Base-by-base conservation (phyloP, 2,888 invertebrate species). In the Drosophila yooni region DNA sequence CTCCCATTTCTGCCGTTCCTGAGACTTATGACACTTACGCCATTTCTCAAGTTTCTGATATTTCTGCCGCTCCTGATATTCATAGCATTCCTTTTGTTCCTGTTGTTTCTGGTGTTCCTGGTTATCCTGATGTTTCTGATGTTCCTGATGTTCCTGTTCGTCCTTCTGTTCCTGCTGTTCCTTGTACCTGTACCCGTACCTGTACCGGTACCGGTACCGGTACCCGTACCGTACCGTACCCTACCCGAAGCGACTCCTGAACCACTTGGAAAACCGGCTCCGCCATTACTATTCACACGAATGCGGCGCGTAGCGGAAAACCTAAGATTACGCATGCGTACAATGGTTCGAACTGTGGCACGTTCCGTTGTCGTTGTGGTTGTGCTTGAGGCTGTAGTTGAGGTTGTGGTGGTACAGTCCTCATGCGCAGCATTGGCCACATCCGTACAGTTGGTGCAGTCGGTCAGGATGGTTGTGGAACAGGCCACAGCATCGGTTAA, bases 401-500 rank as follows among this genome's bases (percentile, higher is more conserved):
- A 21, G 21, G 53, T 60, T 8, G 76, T 58, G 25, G 76, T 62
- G 34, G 70, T 67, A 34, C 75, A 75, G 40, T 75, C 75, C 2
- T 0, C 59, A 27, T 66, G 5, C 0, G 29, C 3, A 0, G 11
- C 50, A 51, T 76, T 76, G 0, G 13, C 25, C 1, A 27, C 29
- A 48, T 62, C 52, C 5, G 57, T 11, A 18, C 75, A 75, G 29
- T 75, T 61, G n/a, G 76, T 70, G 10, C 75, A 75, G 11, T 58
- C 33, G 27, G 61, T 58, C 5, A 51, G 6, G 15, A 70, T 53
- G 8, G 71, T 67, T 11, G 66, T 6, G 0, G 66, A 59, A 25
- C 76, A 76, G 50, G 63, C 72, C 2, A 71, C 77, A 2, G 63
- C 71, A 57, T 70, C 70, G 52, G 51, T 61, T 33, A 53, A 51